Percentiles rank a stretch among this genome's conserved stretches.
Evolutionary conservation across 2,113 vertebrate species (phyloP).

Genomic region (Rutilus rutilus): DNA sequence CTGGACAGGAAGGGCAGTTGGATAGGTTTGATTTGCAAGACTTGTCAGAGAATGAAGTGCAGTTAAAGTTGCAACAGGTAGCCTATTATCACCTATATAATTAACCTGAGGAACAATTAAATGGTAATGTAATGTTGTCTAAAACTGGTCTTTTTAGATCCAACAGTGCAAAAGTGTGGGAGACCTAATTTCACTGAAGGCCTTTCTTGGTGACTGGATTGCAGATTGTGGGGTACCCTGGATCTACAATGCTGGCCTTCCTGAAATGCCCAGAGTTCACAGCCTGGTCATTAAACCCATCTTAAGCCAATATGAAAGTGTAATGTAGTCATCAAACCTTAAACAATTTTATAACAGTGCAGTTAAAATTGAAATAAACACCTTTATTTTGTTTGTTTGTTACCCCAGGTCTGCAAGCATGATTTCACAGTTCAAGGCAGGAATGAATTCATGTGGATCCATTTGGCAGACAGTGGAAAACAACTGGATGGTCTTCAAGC

Average conservation of each 20-base stretch:
- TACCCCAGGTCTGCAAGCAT: not conserved
- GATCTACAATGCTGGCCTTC: not conserved
- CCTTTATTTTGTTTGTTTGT: too few relatives aligned
- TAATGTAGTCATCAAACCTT: too few relatives aligned
- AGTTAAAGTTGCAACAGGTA: not conserved
- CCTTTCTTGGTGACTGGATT: not conserved
- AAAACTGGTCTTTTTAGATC: not conserved
- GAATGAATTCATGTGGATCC: too few relatives aligned
- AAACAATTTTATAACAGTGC: too few relatives aligned
- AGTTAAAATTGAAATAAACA: too few relatives aligned
- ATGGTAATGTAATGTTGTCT: not conserved
- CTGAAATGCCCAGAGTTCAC: not conserved
- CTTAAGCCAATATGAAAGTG: too few relatives aligned
- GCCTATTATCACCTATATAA: not conserved
- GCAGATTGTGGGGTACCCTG: not conserved
- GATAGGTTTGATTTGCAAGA: not conserved
- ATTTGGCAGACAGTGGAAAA: too few relatives aligned
- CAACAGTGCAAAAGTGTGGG: not conserved
- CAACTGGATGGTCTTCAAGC: too few relatives aligned
- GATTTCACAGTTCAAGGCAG: not conserved
- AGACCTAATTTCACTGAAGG: not conserved
- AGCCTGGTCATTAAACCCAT: not conserved
- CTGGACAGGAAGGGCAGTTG: slow-evolving; percentile 1
- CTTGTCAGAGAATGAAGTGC: not conserved
- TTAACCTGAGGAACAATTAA: not conserved